Conservation (phyloP, 2,888 invertebrate species). For the Hirudinaria manillensis region DNA sequence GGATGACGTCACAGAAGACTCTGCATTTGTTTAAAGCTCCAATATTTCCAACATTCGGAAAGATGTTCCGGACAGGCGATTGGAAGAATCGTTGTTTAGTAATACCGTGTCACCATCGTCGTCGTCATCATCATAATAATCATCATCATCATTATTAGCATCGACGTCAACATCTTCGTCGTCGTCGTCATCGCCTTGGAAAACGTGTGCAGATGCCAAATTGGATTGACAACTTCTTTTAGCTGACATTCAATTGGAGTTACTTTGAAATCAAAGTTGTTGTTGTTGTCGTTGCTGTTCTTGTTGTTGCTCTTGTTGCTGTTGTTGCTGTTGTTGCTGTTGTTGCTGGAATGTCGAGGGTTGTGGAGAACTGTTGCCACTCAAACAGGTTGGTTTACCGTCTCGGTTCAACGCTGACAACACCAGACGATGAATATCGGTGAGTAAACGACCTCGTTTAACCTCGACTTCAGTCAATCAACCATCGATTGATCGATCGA, state of each 20-base stretch:
- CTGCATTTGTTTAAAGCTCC: too few relatives aligned
- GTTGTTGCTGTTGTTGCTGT: too few relatives aligned
- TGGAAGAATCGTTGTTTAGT: too few relatives aligned
- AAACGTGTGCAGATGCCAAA: neutral
- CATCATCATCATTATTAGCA: slow-evolving; percentile 33
- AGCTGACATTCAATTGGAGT: too few relatives aligned
- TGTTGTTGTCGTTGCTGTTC: too few relatives aligned
- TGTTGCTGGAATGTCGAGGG: neutral
- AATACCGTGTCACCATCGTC: slow-evolving; percentile 22
- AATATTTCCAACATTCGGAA: too few relatives aligned
- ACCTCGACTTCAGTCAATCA: neutral
- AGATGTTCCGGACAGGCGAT: too few relatives aligned
- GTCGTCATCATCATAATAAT: slow-evolving; percentile 30
- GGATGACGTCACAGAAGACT: too few relatives aligned
- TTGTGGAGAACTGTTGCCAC: slow-evolving; percentile 2
- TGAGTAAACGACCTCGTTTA: neutral
- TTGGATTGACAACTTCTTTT: neutral
- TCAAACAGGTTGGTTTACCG: neutral
- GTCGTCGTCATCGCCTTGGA: slow-evolving; percentile 11
- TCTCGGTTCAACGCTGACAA: neutral
- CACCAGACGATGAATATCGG: slow-evolving; percentile 2
- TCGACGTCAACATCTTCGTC: slow-evolving; percentile 31
- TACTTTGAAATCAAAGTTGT: too few relatives aligned
- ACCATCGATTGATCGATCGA: neutral
- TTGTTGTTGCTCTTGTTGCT: too few relatives aligned